These are phyloP conservation scores for Mythimna pallens DNA, from an alignment of 2,888 invertebrate genomes.

Conservation along the genomic window DNA sequence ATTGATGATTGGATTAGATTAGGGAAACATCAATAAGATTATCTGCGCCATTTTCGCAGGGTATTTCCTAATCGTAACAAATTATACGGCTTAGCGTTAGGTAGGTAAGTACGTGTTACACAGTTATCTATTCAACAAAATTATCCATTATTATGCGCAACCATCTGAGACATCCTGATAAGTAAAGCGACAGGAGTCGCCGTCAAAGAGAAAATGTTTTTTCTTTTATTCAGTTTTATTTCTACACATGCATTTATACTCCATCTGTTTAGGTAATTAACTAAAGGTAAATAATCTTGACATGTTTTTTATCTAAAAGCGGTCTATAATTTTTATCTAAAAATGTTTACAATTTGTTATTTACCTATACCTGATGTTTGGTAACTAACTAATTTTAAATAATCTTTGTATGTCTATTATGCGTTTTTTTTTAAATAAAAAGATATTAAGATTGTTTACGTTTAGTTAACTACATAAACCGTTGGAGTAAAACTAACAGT, in stretches of 20 bases:
- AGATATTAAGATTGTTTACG: no score
- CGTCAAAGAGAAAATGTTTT: background rate
- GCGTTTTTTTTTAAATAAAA: no score
- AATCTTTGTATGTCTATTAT: no score
- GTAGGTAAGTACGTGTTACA: background rate
- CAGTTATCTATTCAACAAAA: slow-evolving; percentile 35
- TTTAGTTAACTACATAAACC: no score
- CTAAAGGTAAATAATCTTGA: no score
- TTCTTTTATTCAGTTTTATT: background rate
- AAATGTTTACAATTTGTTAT: no score
- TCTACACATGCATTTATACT: background rate
- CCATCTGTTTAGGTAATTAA: no score
- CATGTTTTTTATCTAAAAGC: no score
- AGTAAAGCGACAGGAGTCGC: background rate
- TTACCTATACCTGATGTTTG: no score
- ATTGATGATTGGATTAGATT: background rate
- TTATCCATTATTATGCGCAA: slow-evolving; percentile 41
- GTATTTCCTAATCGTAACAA: slow-evolving; percentile 1
- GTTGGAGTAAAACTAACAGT: no score
- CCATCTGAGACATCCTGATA: slow-evolving; percentile 53
- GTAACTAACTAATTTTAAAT: no score
- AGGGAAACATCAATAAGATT: background rate
- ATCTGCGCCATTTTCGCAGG: background rate
- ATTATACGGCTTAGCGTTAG: slow-evolving; percentile 14
- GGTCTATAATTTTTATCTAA: no score